Percentiles rank a stretch among this genome's conserved stretches.
Conservation (phyloP, 2,797 vertebrate species). For the Avahi laniger region DNA sequence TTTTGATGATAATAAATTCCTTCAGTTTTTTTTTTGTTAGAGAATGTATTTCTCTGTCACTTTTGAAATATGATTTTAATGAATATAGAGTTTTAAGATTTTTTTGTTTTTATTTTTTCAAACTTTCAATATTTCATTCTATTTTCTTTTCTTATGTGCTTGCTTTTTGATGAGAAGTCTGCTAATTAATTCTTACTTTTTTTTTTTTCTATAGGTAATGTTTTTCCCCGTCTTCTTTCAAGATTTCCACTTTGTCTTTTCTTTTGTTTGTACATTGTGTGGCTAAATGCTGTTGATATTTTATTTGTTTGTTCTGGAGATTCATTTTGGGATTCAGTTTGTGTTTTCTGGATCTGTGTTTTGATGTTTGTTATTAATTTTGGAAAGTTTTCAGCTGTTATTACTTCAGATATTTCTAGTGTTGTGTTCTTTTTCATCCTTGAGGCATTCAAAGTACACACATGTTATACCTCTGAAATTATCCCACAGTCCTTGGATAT, state of each 20-base stretch:
- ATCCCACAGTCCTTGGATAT: neutral
- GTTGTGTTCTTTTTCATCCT: neutral
- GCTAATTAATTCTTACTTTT: neutral
- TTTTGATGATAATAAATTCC: neutral
- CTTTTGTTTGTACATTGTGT: neutral
- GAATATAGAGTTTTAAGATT: neutral
- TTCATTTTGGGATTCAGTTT: neutral
- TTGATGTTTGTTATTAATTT: neutral
- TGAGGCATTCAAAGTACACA: neutral
- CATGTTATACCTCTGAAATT: neutral
- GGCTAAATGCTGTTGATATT: neutral
- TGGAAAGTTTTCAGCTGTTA: neutral
- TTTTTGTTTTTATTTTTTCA: neutral
- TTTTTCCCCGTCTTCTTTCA: neutral
- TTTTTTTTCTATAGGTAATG: neutral
- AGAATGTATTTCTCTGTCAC: neutral
- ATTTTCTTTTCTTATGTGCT: neutral
- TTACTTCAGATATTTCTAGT: neutral
- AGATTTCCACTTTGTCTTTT: neutral
- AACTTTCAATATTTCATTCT: neutral
- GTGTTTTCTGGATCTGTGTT: neutral
- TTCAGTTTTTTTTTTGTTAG: neutral
- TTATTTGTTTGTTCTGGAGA: neutral
- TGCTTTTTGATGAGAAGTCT: neutral
- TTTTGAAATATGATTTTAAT: neutral